Evolutionary conservation across 2,797 vertebrate genomes (phyloP).

Genomic region (Odontamblyopus lacepedii): DNA sequence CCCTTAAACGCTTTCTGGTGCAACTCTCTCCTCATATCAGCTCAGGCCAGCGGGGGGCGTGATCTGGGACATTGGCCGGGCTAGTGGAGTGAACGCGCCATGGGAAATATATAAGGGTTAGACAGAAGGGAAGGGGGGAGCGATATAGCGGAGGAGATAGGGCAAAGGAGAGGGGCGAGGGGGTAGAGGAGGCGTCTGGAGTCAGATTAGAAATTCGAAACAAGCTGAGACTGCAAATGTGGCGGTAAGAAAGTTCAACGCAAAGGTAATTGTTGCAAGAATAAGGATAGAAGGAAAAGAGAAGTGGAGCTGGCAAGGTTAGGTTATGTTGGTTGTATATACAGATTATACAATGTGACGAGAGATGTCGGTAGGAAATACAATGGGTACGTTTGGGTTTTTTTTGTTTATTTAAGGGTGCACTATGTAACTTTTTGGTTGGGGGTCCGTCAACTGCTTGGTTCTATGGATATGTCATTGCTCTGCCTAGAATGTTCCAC

Average conservation of each 20-base stretch:
- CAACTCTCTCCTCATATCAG: conserved; percentile 63
- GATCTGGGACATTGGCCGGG: conserved; percentile 65
- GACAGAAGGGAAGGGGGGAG: conserved; percentile 36
- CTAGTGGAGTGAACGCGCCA: conserved; percentile 68
- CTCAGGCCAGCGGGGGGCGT: conserved; percentile 70
- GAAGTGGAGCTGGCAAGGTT: background rate
- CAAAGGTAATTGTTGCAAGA: background rate
- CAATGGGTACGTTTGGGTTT: background rate
- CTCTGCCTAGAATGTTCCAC: too few relatives aligned
- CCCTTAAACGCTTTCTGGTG: conserved; percentile 27
- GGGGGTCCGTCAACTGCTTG: too few relatives aligned
- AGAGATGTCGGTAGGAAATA: background rate
- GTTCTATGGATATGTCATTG: too few relatives aligned
- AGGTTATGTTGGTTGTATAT: background rate
- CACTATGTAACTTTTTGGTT: too few relatives aligned
- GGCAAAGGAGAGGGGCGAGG: conserved; percentile 32
- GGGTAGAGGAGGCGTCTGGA: conserved; percentile 12
- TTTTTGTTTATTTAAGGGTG: too few relatives aligned
- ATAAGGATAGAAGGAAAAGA: background rate
- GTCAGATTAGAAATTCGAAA: conserved; percentile 20
- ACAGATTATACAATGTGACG: background rate
- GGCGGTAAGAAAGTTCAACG: background rate
- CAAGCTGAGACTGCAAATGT: background rate
- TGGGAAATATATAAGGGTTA: conserved; percentile 54
- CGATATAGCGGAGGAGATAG: conserved; percentile 31